Percentiles rank a stretch among this genome's conserved stretches.
Conservation (phyloP, 1,140 invertebrate species). For the Calycopis cecrops region DNA sequence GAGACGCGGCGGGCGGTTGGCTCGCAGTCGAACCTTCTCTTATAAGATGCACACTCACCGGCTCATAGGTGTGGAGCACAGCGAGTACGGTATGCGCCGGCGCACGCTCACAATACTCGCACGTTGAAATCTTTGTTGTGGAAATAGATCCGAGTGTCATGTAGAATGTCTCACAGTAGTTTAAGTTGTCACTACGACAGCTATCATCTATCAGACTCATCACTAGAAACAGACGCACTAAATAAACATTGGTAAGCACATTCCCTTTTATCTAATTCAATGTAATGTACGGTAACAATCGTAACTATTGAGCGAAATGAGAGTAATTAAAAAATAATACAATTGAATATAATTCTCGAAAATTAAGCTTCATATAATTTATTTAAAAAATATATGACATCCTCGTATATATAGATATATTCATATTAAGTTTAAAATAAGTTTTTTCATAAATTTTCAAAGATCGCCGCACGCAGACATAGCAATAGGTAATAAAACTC, state of each 20-base stretch:
- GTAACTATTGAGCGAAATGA: too few relatives aligned
- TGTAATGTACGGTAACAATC: too few relatives aligned
- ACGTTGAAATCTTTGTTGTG: constrained; percentile 42
- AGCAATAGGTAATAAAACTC: too few relatives aligned
- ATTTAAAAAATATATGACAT: too few relatives aligned
- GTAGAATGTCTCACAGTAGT: constrained; percentile 73
- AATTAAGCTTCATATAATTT: too few relatives aligned
- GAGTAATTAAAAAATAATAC: too few relatives aligned
- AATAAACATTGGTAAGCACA: constrained; percentile 63
- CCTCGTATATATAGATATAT: too few relatives aligned
- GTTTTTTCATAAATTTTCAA: too few relatives aligned
- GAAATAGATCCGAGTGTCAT: constrained; percentile 56
- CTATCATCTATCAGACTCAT: constrained; percentile 65
- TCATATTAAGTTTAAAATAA: too few relatives aligned
- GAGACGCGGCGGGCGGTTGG: constrained; percentile 64
- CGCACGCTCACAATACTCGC: constrained; percentile 36
- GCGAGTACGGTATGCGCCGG: constrained; percentile 59
- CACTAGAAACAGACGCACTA: constrained; percentile 66
- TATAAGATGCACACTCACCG: constrained; percentile 69
- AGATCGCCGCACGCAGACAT: too few relatives aligned
- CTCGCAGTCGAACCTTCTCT: constrained; percentile 61
- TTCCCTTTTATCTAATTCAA: too few relatives aligned
- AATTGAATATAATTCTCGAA: too few relatives aligned
- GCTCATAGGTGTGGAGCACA: constrained; percentile 63
- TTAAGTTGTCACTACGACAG: constrained; percentile 68